Conservation (phyloP, 2,113 vertebrate genomes). For the Cyrtonyx montezumae region DNA sequence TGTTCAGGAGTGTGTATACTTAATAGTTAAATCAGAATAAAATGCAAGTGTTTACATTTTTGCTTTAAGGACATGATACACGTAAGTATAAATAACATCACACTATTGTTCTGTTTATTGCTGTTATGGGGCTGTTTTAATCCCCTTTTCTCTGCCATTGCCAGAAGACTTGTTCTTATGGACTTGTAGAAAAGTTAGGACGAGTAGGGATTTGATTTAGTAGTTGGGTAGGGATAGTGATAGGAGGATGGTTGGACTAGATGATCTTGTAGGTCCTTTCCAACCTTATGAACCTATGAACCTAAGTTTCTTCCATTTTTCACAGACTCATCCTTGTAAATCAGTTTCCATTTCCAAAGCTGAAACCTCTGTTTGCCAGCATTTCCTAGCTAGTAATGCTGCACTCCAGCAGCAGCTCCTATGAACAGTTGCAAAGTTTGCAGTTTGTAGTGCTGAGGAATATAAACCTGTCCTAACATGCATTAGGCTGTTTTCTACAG, state of each 20-base stretch:
- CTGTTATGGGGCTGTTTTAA: neutral
- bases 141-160: neutral
- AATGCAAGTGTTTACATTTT: neutral
- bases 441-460: neutral
- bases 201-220: too few relatives aligned
- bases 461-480: neutral
- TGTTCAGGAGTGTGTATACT: fast-evolving
- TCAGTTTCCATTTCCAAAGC: neutral
- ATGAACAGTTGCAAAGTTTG: fast-evolving
- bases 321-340: neutral
- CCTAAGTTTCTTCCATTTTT: neutral
- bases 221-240: too few relatives aligned
- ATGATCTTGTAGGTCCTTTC: too few relatives aligned
- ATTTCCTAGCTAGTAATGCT: neutral
- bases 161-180: fast-evolving
- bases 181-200: neutral
- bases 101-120: neutral
- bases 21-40: neutral
- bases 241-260: too few relatives aligned
- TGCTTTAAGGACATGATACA: neutral
- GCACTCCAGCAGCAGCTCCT: neutral
- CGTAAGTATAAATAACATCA: neutral
- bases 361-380: neutral
- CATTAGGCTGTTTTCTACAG: neutral
- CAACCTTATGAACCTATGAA: too few relatives aligned